Evolutionary conservation across 2,113 vertebrate genomes (phyloP).

Genomic region (Hypocryptadius cinnamomeus): DNA sequence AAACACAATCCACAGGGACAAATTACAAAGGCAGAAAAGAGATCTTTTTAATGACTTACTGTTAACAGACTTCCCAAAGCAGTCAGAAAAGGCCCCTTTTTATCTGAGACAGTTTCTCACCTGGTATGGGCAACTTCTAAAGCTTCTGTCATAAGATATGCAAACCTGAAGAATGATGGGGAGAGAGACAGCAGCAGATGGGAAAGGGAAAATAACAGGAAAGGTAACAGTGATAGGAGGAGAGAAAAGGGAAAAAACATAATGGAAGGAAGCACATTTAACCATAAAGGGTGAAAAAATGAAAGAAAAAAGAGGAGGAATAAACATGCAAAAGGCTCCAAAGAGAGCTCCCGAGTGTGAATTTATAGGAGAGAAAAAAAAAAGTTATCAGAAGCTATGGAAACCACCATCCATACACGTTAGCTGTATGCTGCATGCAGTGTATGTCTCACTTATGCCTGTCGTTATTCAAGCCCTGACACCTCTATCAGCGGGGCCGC

Average conservation of each 20-base stretch:
- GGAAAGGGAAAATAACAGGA: constrained; percentile 11
- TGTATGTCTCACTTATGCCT: accelerated
- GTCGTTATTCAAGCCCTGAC: background rate
- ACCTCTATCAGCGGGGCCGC: background rate
- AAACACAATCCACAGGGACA: constrained; percentile 56
- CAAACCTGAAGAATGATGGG: constrained; percentile 36
- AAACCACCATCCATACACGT: background rate
- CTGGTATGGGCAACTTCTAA: constrained; percentile 42
- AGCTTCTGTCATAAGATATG: constrained; percentile 51
- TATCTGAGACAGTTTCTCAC: constrained; percentile 59
- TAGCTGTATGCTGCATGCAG: no score
- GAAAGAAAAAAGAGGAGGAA: accelerated
- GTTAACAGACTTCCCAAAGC: constrained; percentile 67
- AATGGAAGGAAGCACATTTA: background rate
- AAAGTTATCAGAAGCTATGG: background rate
- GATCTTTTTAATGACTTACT: constrained; percentile 68
- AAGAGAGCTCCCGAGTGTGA: background rate
- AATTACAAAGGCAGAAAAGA: constrained; percentile 66
- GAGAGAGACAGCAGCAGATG: background rate
- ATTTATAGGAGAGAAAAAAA: background rate
- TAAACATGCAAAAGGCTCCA: background rate
- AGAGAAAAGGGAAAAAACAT: background rate
- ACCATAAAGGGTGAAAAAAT: background rate
- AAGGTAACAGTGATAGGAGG: background rate
- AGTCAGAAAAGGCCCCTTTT: constrained; percentile 55